Percentiles rank a stretch among this genome's conserved stretches.
Evolutionary conservation across 1,140 invertebrate species (phyloP).

Genomic region (Aphaenogaster ashmeadi): DNA sequence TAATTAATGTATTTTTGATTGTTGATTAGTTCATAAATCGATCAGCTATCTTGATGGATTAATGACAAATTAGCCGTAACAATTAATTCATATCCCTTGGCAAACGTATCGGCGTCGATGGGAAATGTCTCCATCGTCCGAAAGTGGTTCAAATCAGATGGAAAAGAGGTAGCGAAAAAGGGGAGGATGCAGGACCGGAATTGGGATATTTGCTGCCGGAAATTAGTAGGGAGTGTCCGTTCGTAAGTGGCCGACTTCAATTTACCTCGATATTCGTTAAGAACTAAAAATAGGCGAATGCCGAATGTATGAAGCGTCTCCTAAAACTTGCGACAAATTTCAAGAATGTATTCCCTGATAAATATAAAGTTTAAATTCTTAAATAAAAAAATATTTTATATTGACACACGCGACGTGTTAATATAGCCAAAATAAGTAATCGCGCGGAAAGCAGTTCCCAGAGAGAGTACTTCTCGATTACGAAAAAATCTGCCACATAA

Average conservation of each 20-base stretch:
- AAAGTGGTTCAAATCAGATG: slow-evolving; percentile 65
- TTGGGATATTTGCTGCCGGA: slow-evolving; percentile 82
- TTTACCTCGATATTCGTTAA: slow-evolving; percentile 62
- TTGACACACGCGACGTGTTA: not conserved
- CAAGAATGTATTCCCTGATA: not conserved
- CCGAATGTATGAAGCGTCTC: not conserved
- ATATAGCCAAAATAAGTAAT: not conserved
- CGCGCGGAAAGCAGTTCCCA: not conserved
- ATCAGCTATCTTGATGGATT: slow-evolving; percentile 27
- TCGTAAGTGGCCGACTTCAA: slow-evolving; percentile 80
- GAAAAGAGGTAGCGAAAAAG: slow-evolving; percentile 61
- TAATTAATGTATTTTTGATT: not conserved
- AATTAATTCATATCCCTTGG: slow-evolving; percentile 42
- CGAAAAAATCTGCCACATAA: slow-evolving; percentile 14
- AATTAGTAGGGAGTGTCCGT: slow-evolving; percentile 83
- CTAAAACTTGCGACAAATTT: not conserved
- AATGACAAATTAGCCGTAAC: slow-evolving; percentile 26
- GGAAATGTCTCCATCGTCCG: slow-evolving; percentile 8
- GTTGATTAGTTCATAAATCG: not conserved
- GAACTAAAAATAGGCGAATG: not conserved
- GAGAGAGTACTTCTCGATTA: not conserved
- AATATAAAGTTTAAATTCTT: not conserved
- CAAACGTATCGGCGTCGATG: slow-evolving; percentile 11
- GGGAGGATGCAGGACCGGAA: slow-evolving; percentile 72
- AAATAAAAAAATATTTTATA: not conserved